Evolutionary conservation across 2,888 invertebrate species (phyloP).

Genomic region (Leptinotarsa peninsularis): DNA sequence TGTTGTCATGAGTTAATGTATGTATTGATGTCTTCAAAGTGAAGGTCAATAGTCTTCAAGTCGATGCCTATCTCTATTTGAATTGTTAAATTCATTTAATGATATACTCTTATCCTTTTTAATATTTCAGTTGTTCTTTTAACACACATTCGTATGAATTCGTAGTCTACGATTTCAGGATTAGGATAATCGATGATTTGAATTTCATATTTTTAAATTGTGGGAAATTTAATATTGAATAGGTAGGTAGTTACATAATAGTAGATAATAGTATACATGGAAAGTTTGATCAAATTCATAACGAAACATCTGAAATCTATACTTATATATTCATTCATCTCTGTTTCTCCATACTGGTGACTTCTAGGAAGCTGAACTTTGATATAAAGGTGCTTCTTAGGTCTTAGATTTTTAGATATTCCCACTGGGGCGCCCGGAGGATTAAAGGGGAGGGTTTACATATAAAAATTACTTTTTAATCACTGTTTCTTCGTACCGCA

Average conservation of each 20-base stretch:
- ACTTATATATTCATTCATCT: too few species aligned
- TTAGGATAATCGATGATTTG: constrained; percentile 2
- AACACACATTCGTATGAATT: background rate
- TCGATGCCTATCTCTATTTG: constrained; percentile 12
- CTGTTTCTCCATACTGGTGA: too few species aligned
- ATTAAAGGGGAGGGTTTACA: too few species aligned
- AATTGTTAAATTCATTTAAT: constrained; percentile 12
- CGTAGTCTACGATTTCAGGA: background rate
- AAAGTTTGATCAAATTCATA: too few species aligned
- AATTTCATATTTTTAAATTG: background rate
- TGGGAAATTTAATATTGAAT: background rate
- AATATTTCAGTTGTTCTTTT: background rate
- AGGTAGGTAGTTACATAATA: background rate
- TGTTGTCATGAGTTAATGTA: background rate
- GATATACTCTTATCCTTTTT: background rate
- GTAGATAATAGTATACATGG: too few species aligned
- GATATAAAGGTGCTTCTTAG: too few species aligned
- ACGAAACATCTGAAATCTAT: too few species aligned
- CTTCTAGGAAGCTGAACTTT: too few species aligned
- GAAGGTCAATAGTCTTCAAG: constrained; percentile 4
- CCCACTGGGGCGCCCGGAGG: too few species aligned
- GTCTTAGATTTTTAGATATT: too few species aligned
- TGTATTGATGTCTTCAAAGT: constrained; percentile 18
- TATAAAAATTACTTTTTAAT: too few species aligned
- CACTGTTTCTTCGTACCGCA: too few species aligned